Base-by-base conservation (phyloP, 2,888 invertebrate species). In the Cheilosia variabilis region DNA sequence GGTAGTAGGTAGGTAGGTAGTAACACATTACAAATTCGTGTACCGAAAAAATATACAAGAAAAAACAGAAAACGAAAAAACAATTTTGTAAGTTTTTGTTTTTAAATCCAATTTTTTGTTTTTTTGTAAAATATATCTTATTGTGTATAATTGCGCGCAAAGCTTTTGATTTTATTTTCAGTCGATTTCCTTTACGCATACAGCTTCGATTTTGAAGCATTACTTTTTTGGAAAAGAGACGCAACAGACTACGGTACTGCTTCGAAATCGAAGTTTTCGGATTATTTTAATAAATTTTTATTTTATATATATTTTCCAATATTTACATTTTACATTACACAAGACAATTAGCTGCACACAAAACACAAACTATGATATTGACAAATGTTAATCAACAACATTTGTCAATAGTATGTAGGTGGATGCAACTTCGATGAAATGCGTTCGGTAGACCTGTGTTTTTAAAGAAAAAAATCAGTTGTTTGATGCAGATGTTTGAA, bases 21-120 rank as follows among this genome's bases (percentile, higher is more conserved):
- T 87, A 75, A 87, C 75, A 82, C 87, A 83, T 76, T 87, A 80
- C 84, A 84, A 87, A 76, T 84, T 80, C 84, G 87, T 87, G 87
- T 87, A 81, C 81, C 86, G 81, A 86, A 86, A 86, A 86, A 86
- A 86, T 86, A 86, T 86, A 86, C 86, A 86, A 86, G 86, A 86
- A 86, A 81, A 84, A 86, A 84, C 80, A 84, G 81, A 86, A 81
- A 86, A 81, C 71, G 71, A 81, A 86, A 86, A 77, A 76, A 72
- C 72, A 79, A 81, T 76, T 55, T 82, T 87, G 78, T 82, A 87
- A 87, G 81, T 87, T 87, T 80, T 80, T 77, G 72, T 82, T 87
- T 76, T 82, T 34, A 37, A 84, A 80, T 71, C 80, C 79, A 84
- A 79, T 84, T 55, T 72, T 34, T 65, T 43, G 3, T 15, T 41